phyloP scores from a whole-genome alignment of 2,888 invertebrate species.

The Drosophila melanocephala region DNA sequence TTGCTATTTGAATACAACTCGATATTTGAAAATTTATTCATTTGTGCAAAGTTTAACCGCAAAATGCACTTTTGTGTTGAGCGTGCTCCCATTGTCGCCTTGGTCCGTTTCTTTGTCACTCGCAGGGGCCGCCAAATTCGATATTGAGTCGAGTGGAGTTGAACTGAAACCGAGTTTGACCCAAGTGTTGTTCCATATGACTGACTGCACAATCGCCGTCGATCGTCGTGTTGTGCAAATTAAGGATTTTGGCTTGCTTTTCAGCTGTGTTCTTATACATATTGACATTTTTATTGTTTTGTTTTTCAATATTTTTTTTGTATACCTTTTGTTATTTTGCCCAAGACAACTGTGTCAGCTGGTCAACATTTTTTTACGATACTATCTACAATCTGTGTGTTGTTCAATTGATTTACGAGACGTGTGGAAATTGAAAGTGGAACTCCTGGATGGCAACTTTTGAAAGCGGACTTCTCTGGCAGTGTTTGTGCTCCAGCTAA shows the following conservation, averaged over 20 bases:
- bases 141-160: slow-evolving; percentile 11
- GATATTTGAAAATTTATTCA: slow-evolving; percentile 43
- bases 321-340: slow-evolving; percentile 8
- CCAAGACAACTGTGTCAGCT: slow-evolving; percentile 55
- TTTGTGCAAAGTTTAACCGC: slow-evolving; percentile 56
- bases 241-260: slow-evolving; percentile 53
- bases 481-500: background rate
- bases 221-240: slow-evolving; percentile 60
- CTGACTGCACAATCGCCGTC: slow-evolving; percentile 63
- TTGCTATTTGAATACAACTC: slow-evolving; percentile 31
- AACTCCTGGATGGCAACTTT: slow-evolving; percentile 6
- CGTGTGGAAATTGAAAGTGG: slow-evolving; percentile 22
- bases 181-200: slow-evolving; percentile 53
- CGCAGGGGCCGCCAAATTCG: slow-evolving; percentile 29
- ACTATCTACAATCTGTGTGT: slow-evolving; percentile 62
- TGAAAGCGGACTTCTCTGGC: background rate
- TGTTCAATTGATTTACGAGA: slow-evolving; percentile 51
- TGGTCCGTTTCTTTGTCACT: slow-evolving; percentile 43
- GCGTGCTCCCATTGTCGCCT: slow-evolving; percentile 40
- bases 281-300: slow-evolving; percentile 57
- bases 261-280: slow-evolving; percentile 31
- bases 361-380: slow-evolving; percentile 53
- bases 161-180: slow-evolving; percentile 29
- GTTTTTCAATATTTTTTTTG: background rate
- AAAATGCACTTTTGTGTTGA: slow-evolving; percentile 63